Conservation (phyloP, 2,797 vertebrate genomes). For the Fringilla coelebs region DNA sequence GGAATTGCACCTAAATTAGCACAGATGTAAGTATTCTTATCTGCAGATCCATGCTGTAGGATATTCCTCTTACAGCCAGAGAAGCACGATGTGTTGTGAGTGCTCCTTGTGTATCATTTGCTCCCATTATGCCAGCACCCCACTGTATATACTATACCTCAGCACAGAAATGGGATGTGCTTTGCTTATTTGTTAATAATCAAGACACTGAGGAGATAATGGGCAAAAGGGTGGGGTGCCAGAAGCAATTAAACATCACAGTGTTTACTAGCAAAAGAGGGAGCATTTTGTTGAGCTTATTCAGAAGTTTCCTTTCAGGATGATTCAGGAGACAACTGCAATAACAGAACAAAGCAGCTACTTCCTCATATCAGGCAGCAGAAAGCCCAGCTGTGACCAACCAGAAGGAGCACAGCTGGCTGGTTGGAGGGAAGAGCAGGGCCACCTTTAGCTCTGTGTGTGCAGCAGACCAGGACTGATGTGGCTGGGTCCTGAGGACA, state of each 20-base stretch:
- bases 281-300: not conserved
- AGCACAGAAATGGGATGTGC: not conserved
- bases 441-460: not conserved
- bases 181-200: not conserved
- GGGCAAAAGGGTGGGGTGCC: not conserved
- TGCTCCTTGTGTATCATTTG: not conserved
- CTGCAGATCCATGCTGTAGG: not conserved
- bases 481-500: not conserved
- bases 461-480: not conserved
- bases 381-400: slow-evolving; percentile 16
- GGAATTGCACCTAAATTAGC: not conserved
- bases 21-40: not conserved
- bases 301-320: not conserved
- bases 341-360: not conserved
- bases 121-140: not conserved
- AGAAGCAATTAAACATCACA: not conserved
- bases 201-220: not conserved
- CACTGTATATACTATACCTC: not conserved
- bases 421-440: not conserved
- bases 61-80: not conserved
- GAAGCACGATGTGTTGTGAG: not conserved
- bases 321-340: slow-evolving; percentile 8
- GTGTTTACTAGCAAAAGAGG: not conserved
- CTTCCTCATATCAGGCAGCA: slow-evolving; percentile 3
- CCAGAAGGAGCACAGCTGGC: not conserved